phyloP scores from a whole-genome alignment of 2,113 vertebrate genomes.

The Hippocampus barbouri region DNA sequence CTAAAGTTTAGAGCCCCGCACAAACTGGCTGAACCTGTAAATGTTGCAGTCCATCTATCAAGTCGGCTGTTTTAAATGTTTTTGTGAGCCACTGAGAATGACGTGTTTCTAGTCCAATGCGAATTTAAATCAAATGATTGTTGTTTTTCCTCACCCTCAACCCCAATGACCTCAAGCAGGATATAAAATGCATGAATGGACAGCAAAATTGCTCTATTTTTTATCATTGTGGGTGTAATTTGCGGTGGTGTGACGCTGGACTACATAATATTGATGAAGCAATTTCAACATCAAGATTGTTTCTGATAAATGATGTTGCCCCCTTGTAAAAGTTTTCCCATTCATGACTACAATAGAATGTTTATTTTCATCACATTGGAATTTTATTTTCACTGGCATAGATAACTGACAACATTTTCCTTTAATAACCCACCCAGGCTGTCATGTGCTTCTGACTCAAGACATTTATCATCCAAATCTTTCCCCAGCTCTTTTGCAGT shows the following conservation, averaged over 20 bases:
- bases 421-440: constrained; percentile 9
- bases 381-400: background rate
- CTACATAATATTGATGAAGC: background rate
- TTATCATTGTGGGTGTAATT: background rate
- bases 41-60: background rate
- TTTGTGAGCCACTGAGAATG: background rate
- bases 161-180: background rate
- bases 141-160: background rate
- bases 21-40: background rate
- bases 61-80: background rate
- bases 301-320: background rate
- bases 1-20: background rate
- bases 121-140: background rate
- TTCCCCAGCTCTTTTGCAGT: constrained; percentile 35
- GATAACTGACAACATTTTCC: constrained; percentile 8
- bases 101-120: background rate
- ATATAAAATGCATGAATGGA: background rate
- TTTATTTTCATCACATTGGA: background rate
- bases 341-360: background rate
- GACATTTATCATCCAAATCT: constrained; percentile 22
- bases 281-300: background rate
- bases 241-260: background rate
- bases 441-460: constrained; percentile 4
- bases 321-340: background rate
- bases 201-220: background rate